A percentile compares a stretch with the other conserved stretches of the same genome.
phyloP scores from a whole-genome alignment of 1,140 invertebrate species.

The Eupristina koningsbergeri region DNA sequence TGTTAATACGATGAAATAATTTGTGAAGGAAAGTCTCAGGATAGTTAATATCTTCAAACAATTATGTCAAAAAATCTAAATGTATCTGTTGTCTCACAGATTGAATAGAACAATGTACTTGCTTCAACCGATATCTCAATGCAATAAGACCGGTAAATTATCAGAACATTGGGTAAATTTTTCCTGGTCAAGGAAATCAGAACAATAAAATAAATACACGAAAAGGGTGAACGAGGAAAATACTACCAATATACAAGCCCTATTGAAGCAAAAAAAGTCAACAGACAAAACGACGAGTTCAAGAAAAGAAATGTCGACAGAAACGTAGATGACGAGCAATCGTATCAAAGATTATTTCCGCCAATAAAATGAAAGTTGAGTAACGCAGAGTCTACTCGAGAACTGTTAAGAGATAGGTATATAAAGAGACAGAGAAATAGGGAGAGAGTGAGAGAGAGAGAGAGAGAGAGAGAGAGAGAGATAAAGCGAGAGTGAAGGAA shows the following conservation, averaged over 20 bases:
- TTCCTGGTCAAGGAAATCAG: background rate
- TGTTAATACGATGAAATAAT: too few relatives aligned
- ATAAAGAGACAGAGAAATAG: background rate
- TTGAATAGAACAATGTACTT: background rate
- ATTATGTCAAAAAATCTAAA: background rate
- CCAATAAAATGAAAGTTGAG: slow-evolving; percentile 69
- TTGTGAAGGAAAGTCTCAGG: background rate
- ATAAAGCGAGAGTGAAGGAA: slow-evolving; percentile 42
- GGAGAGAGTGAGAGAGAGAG: too few relatives aligned
- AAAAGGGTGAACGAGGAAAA: background rate
- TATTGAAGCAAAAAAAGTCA: too few relatives aligned
- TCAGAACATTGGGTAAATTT: background rate
- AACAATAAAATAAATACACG: background rate
- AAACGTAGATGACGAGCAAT: slow-evolving; percentile 63
- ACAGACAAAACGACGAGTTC: background rate
- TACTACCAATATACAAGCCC: slow-evolving; percentile 4
- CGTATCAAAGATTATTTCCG: slow-evolving; percentile 72
- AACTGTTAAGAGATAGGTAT: background rate
- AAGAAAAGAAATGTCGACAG: slow-evolving; percentile 49
- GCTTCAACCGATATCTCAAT: background rate
- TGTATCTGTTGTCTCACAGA: background rate
- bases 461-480: background rate
- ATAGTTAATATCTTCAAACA: background rate
- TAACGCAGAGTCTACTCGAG: slow-evolving; percentile 50
- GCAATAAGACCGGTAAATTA: background rate